Percentiles rank a stretch among this genome's conserved stretches.
Conservation (phyloP, 2,888 invertebrate genomes). For the Portevinia maculata region DNA sequence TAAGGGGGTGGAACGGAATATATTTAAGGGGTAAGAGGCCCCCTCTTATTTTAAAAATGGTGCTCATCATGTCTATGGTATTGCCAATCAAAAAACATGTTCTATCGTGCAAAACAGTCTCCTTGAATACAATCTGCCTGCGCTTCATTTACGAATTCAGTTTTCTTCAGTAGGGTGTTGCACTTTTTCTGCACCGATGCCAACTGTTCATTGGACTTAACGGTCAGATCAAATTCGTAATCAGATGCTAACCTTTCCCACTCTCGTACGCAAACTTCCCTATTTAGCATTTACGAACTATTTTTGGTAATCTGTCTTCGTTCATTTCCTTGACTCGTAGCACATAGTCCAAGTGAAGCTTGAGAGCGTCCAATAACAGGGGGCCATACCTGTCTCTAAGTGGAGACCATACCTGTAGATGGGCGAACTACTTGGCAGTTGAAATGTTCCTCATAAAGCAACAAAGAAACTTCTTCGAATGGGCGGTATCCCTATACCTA, state of each 20-base stretch:
- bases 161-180: not conserved
- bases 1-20: conserved; percentile 12
- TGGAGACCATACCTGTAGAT: conserved; percentile 11
- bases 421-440: not conserved
- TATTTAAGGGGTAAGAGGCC: conserved; percentile 10
- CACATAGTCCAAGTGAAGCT: conserved; percentile 5
- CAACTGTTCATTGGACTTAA: not conserved
- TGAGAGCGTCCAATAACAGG: conserved; percentile 3
- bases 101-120: not conserved
- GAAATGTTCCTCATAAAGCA: conserved; percentile 3
- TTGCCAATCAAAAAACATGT: not conserved
- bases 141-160: not conserved
- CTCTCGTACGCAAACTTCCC: not conserved
- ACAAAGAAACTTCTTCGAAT: conserved; percentile 9
- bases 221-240: not conserved
- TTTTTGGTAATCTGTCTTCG: conserved; percentile 1
- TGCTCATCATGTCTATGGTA: conserved; percentile 6
- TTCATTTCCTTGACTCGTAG: conserved; percentile 3
- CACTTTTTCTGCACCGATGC: too few species aligned
- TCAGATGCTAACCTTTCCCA: conserved; percentile 17
- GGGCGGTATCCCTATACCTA: too few species aligned
- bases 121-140: not conserved
- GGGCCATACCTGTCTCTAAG: not conserved
- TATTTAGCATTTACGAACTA: conserved; percentile 1
- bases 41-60: conserved; percentile 11